These are phyloP conservation scores for Terrapene triunguis DNA, from an alignment of 2,113 vertebrate species.

Conservation along the genomic window DNA sequence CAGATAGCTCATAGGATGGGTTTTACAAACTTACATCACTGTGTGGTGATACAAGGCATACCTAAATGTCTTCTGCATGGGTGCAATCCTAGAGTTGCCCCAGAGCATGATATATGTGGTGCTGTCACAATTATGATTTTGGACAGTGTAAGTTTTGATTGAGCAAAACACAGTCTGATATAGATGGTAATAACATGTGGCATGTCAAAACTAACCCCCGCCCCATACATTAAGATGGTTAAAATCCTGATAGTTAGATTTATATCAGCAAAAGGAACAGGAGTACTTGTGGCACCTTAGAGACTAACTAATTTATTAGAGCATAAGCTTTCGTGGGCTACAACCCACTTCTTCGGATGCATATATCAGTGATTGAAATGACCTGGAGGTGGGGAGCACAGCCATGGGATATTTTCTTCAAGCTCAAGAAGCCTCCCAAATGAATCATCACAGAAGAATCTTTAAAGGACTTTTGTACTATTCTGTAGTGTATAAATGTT, in stretches of 20 bases:
- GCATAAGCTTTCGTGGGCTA: too few relatives aligned
- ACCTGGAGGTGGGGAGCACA: background rate
- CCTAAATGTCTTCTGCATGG: background rate
- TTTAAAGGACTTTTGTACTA: background rate
- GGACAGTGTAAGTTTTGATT: background rate
- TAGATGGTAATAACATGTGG: background rate
- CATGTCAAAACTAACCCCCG: background rate
- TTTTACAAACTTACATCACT: slow-evolving; percentile 5
- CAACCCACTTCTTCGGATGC: too few relatives aligned
- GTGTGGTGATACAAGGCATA: background rate
- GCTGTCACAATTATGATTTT: background rate
- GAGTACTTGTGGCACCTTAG: too few relatives aligned
- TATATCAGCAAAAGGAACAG: too few relatives aligned
- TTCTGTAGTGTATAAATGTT: background rate
- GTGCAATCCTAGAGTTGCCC: background rate
- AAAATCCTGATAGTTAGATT: background rate
- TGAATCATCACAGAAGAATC: background rate
- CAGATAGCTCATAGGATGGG: background rate
- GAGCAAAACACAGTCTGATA: background rate
- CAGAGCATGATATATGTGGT: background rate
- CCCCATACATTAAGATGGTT: background rate
- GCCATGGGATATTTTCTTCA: background rate
- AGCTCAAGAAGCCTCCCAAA: background rate
- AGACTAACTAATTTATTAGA: too few relatives aligned
- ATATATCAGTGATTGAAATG: background rate